Conservation (phyloP, 2,113 vertebrate genomes). For the Plotosus lineatus region DNA sequence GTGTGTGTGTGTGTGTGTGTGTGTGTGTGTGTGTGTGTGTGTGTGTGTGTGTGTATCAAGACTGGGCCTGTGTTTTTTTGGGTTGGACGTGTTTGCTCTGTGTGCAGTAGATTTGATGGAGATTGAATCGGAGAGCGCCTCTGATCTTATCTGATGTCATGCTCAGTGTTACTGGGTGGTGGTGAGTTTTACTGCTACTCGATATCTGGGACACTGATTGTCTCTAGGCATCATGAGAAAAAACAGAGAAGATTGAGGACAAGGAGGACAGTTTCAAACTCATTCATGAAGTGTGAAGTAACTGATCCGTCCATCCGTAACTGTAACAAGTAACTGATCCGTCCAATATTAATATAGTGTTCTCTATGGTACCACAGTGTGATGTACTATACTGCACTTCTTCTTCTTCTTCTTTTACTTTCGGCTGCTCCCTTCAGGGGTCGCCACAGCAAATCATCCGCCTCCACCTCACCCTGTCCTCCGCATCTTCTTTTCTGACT, state of each 20-base stretch:
- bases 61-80: background rate
- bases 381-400: too few species aligned
- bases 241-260: slow-evolving; percentile 12
- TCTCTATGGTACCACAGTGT: too few species aligned
- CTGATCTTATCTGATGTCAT: slow-evolving; percentile 29
- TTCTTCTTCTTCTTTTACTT: too few species aligned
- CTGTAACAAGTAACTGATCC: too few species aligned
- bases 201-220: slow-evolving; percentile 67
- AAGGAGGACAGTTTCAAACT: slow-evolving; percentile 7
- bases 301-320: too few species aligned
- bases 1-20: too few species aligned
- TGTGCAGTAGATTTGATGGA: background rate
- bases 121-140: background rate
- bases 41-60: too few species aligned
- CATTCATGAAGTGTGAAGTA: background rate
- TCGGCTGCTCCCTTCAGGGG: too few species aligned
- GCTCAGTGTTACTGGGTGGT: slow-evolving; percentile 40
- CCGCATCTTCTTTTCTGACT: too few species aligned
- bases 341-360: too few species aligned
- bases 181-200: slow-evolving; percentile 55
- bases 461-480: background rate
- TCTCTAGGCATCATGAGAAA: slow-evolving; percentile 62
- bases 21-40: too few species aligned
- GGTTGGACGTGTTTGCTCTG: background rate
- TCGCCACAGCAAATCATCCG: background rate